Conservation (phyloP, 2,113 vertebrate species). For the Oreochromis tanganicae region DNA sequence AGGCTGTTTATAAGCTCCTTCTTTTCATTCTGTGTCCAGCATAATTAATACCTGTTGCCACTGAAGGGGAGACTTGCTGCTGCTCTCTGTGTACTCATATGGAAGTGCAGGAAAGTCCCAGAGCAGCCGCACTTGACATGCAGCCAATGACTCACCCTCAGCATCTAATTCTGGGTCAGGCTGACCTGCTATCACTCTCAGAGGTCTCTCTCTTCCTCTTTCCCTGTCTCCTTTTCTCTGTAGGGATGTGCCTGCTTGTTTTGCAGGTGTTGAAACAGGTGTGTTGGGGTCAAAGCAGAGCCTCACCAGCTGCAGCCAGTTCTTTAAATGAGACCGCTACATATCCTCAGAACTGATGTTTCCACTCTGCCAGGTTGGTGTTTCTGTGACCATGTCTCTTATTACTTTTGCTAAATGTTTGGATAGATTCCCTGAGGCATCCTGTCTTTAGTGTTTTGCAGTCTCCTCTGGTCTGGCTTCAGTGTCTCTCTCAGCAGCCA, state of each 20-base stretch:
- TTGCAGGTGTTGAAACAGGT: neutral
- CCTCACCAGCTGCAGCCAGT: neutral
- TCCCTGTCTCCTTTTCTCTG: neutral
- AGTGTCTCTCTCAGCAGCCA: neutral
- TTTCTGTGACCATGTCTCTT: neutral
- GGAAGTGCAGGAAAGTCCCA: neutral
- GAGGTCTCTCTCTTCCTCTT: neutral
- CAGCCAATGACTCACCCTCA: neutral
- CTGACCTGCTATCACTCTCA: neutral
- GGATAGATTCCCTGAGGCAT: neutral
- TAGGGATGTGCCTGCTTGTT: neutral
- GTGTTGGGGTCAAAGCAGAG: neutral
- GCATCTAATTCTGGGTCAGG: neutral
- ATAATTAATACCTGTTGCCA: neutral
- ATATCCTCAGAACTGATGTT: neutral
- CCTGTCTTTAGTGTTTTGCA: neutral
- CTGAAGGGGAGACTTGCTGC: neutral
- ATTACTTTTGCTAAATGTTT: neutral
- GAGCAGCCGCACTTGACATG: neutral
- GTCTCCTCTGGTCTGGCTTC: neutral
- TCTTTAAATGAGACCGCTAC: neutral
- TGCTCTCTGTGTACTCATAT: neutral
- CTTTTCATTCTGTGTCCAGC: neutral
- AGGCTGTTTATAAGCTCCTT: neutral
- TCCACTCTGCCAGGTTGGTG: neutral